Evolutionary conservation across 1,140 invertebrate genomes (phyloP).

Genomic region (Elymnias hypermnestra): DNA sequence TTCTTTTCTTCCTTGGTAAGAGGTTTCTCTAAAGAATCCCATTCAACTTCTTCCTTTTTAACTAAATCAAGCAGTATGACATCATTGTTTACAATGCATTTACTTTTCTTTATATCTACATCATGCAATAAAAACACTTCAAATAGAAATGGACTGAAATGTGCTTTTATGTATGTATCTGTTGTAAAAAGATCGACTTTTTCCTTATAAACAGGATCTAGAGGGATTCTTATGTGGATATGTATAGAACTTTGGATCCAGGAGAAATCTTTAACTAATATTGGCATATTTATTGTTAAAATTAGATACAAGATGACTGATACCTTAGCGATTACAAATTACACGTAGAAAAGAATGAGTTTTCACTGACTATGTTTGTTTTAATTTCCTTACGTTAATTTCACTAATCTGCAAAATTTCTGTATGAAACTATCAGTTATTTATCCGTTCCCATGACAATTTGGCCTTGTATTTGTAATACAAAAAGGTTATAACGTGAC

Average conservation of each 20-base stretch:
- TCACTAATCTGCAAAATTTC: neutral
- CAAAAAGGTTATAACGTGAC: too few relatives aligned
- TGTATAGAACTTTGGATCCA: conserved; percentile 80
- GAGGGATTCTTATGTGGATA: conserved; percentile 77
- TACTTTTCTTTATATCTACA: conserved; percentile 77
- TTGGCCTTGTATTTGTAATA: neutral
- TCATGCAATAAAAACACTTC: conserved; percentile 79
- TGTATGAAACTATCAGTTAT: neutral
- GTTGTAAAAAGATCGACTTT: conserved; percentile 81
- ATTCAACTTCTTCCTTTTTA: conserved; percentile 75
- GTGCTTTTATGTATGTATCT: conserved; percentile 80
- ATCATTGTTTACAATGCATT: conserved; percentile 76
- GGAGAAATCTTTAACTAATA: conserved; percentile 81
- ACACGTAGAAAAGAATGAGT: neutral
- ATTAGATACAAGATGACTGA: neutral
- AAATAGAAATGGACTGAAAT: conserved; percentile 81
- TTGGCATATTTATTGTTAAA: conserved; percentile 77
- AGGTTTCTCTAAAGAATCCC: conserved; percentile 77
- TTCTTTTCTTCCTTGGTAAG: conserved; percentile 76
- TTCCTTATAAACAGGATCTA: conserved; percentile 69
- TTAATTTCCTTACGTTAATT: neutral
- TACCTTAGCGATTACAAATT: neutral
- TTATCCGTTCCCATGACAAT: conserved; percentile 6
- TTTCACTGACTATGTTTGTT: neutral
- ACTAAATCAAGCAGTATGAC: conserved; percentile 78